A percentile compares a stretch with the other conserved stretches of the same genome.
These are phyloP conservation scores for Colostygia pectinataria DNA, from an alignment of 2,888 invertebrate species.

Conservation along the genomic window DNA sequence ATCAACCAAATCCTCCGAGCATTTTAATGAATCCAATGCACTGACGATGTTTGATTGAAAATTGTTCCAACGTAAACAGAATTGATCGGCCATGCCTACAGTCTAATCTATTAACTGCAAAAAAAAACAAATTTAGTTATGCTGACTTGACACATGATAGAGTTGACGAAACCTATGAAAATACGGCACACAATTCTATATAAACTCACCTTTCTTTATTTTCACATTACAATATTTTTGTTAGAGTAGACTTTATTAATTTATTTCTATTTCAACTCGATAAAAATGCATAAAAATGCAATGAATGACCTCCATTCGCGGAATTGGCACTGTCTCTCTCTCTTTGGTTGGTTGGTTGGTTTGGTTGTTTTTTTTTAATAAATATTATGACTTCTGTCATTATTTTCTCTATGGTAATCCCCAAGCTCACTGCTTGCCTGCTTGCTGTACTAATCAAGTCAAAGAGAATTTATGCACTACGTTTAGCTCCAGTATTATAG, in stretches of 20 bases:
- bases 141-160: slow-evolving; percentile 51
- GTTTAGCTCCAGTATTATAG: no score
- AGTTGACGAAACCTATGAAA: slow-evolving; percentile 30
- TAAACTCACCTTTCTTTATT: slow-evolving; percentile 45
- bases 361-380: no score
- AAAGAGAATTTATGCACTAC: no score
- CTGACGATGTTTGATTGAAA: slow-evolving; percentile 87
- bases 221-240: slow-evolving; percentile 53
- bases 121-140: slow-evolving; percentile 53
- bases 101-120: slow-evolving; percentile 53
- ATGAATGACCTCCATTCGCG: slow-evolving; percentile 78
- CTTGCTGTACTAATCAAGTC: no score
- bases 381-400: no score
- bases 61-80: slow-evolving; percentile 89
- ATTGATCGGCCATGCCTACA: slow-evolving; percentile 84
- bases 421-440: no score
- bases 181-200: slow-evolving; percentile 18
- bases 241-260: slow-evolving; percentile 39
- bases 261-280: slow-evolving; percentile 34
- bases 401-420: no score
- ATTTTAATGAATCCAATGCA: slow-evolving; percentile 87
- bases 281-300: slow-evolving; percentile 76
- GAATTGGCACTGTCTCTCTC: slow-evolving; percentile 2
- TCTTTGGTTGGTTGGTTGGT: no score
- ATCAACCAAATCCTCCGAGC: slow-evolving; percentile 87